Conservation (phyloP, 2,113 vertebrate genomes). For the Seriola quinqueradiata region DNA sequence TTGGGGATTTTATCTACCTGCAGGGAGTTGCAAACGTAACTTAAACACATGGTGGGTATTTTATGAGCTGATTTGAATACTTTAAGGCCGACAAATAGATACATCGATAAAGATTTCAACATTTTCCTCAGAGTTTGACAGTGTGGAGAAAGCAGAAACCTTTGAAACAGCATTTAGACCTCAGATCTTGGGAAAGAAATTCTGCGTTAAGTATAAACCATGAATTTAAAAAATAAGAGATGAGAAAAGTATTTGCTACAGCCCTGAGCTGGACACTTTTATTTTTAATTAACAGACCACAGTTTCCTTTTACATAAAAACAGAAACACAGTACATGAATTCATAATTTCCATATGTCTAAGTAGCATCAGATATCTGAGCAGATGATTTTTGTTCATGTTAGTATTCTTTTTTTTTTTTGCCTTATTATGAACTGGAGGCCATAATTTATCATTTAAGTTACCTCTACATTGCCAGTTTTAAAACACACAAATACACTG, state of each 20-base stretch:
- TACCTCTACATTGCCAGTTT: constrained; percentile 27
- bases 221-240: background rate
- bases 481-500: background rate
- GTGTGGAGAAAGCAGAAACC: background rate
- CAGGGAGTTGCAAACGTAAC: background rate
- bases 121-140: background rate
- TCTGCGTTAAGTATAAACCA: background rate
- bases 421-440: constrained; percentile 45
- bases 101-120: background rate
- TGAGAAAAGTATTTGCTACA: background rate
- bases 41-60: constrained; percentile 1
- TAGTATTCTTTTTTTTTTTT: constrained; percentile 28
- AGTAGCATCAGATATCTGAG: constrained; percentile 19
- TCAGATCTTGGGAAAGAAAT: background rate
- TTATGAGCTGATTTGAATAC: background rate
- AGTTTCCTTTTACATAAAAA: constrained; percentile 28
- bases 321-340: background rate
- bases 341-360: background rate
- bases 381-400: constrained; percentile 29
- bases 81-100: background rate
- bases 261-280: constrained; percentile 3
- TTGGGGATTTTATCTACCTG: background rate
- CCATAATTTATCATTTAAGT: constrained; percentile 23
- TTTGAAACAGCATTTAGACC: constrained; percentile 9
- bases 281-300: constrained; percentile 17